Evolutionary conservation across 2,113 vertebrate species (phyloP).

Genomic region (Elgaria multicarinata): DNA sequence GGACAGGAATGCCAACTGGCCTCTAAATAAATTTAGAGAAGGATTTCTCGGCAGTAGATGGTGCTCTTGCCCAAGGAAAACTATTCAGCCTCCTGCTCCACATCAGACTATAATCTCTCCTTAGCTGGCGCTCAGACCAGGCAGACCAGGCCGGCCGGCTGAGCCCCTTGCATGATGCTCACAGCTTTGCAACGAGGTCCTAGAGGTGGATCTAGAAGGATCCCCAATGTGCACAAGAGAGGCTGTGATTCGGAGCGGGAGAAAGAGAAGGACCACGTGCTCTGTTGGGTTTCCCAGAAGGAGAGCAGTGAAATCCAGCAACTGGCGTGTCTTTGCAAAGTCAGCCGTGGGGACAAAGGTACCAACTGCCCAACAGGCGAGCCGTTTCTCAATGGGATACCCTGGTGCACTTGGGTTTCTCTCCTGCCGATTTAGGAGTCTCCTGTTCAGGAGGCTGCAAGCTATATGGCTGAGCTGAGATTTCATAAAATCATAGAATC

Average conservation of each 20-base stretch:
- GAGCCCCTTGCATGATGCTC: background rate
- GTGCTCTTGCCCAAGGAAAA: background rate
- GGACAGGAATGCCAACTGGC: background rate
- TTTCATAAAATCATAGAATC: no score
- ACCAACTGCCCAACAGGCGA: background rate
- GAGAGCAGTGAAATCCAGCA: background rate
- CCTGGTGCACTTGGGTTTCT: background rate
- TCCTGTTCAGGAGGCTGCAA: no score
- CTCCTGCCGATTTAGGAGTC: background rate
- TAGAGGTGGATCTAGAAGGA: background rate
- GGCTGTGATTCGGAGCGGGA: accelerated
- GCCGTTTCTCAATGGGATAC: no score
- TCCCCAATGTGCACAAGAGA: background rate
- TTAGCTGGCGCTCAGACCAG: background rate
- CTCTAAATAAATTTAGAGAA: background rate
- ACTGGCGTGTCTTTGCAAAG: background rate
- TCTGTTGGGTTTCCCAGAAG: background rate
- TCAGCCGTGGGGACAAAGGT: background rate
- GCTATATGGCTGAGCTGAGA: background rate
- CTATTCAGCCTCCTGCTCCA: accelerated
- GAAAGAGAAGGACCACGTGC: background rate
- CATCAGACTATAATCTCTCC: background rate
- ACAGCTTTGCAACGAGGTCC: background rate
- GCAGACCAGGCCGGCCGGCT: background rate
- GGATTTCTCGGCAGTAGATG: background rate